Evolutionary conservation across 37 sponge, comb jelly and placozoan species (phyloP), one percentile per base, ranked within the genome.

Genomic region (Haliclona indistincta): DNA sequence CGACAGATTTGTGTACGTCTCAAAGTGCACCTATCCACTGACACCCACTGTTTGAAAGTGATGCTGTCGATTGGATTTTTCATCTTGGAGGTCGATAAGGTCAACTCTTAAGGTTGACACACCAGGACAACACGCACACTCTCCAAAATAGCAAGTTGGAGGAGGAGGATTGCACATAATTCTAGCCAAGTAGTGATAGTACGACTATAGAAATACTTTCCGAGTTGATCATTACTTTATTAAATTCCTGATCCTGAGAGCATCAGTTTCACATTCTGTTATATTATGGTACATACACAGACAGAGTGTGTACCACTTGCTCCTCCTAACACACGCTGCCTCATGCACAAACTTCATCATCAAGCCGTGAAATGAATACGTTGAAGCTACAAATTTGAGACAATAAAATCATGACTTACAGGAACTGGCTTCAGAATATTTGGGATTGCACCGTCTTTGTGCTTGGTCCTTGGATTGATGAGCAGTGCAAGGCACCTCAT

Each of bases 231-330:
- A 23, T 55, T 64, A 34, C 26, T 32, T 26, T 32, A 6, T 23
- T 15, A 73, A 29, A 66, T 38, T 25, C 70, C 51, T 15, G 28
- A 29, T 10, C 64, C 55, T 28, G 38, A 30, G 30, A 79, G 47
- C 60, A 86, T 51, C 25, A 79, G 60, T 29, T 75, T 76, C 44
- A 75, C 84, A 69, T 84, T 84, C 38, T 86, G 86, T 39, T 84
- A 78, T 22, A n/a, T n/a, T n/a, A 77, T 60, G 19, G 73, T 70
- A 37, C 85, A 84, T 23, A 84, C 85, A 71, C 85, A 84, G 34
- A 77, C 78, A 71, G 78, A 70, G 62, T 84, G 85, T 28, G 85
- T 84, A 40, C 85, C 85, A 70, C 72, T 76, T 56, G 73, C 71
- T 51, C 78, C 84, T 29, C 78, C 78, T 25, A 84, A 38, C 29